These are phyloP conservation scores for Rhogogaster chlorosoma DNA, from an alignment of 2,888 invertebrate species.

Conservation along the genomic window DNA sequence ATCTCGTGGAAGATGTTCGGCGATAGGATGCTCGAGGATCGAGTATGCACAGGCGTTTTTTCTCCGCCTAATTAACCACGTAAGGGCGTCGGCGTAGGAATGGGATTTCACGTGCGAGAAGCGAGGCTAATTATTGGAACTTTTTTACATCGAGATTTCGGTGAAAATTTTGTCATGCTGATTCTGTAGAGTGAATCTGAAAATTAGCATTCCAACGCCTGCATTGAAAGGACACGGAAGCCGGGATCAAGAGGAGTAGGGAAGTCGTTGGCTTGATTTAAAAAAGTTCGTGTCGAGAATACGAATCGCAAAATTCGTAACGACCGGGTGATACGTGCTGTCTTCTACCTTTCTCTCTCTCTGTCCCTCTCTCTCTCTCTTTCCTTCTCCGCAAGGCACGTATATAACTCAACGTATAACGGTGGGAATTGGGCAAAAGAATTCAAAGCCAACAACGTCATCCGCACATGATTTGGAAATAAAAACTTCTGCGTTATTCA, in stretches of 20 bases:
- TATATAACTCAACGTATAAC: conserved; percentile 29
- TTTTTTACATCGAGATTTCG: conserved; percentile 5
- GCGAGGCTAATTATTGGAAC: conserved; percentile 16
- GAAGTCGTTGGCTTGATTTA: conserved; percentile 42
- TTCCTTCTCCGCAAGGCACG: neutral
- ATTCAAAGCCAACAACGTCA: conserved; percentile 42
- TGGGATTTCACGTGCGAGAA: conserved; percentile 5
- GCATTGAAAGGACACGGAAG: conserved; percentile 13
- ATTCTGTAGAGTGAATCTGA: neutral
- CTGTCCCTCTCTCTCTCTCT: neutral
- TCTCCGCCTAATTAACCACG: conserved; percentile 32
- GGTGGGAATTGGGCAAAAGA: conserved; percentile 48
- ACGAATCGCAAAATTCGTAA: conserved; percentile 36
- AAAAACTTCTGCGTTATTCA: conserved; percentile 34
- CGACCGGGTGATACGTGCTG: conserved; percentile 40
- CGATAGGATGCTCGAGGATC: conserved; percentile 17
- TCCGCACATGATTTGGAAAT: conserved; percentile 33
- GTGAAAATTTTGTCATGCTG: neutral
- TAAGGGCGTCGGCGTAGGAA: neutral
- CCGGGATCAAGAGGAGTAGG: neutral
- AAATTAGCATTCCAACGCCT: conserved; percentile 24
- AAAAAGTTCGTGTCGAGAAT: conserved; percentile 42
- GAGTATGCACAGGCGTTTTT: conserved; percentile 12
- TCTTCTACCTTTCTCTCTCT: neutral
- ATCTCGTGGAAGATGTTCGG: conserved; percentile 25